A percentile compares a stretch with the other conserved stretches of the same genome.
Evolutionary conservation across 1,140 invertebrate species (phyloP).

Genomic region (Drosophila neocordata): DNA sequence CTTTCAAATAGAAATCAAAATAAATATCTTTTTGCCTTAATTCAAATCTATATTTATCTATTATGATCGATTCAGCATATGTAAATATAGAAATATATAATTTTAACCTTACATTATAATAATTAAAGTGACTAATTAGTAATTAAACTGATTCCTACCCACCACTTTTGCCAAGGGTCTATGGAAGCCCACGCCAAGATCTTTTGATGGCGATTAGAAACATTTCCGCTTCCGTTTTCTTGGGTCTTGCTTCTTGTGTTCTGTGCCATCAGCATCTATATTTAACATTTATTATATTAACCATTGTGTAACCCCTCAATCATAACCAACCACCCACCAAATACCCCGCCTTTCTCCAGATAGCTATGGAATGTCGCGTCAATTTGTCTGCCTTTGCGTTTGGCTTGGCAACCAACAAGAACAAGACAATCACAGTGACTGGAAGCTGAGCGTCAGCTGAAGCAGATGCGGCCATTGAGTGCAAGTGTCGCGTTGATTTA

Average conservation of each 20-base stretch:
- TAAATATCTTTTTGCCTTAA: too few species aligned
- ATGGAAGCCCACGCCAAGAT: constrained; percentile 50
- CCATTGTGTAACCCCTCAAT: constrained; percentile 14
- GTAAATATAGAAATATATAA: too few species aligned
- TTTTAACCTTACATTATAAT: background rate
- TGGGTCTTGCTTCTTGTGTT: constrained; percentile 2
- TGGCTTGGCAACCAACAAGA: constrained; percentile 61
- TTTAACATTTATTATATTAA: constrained; percentile 58
- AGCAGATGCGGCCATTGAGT: constrained; percentile 66
- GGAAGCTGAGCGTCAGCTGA: constrained; percentile 5
- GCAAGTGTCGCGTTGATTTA: constrained; percentile 82
- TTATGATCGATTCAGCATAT: too few species aligned
- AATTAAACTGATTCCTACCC: constrained; percentile 13
- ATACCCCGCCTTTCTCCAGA: constrained; percentile 19
- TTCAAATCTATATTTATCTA: too few species aligned
- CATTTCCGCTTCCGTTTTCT: constrained; percentile 65
- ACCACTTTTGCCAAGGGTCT: constrained; percentile 5
- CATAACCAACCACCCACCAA: constrained; percentile 19
- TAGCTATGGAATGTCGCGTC: constrained; percentile 72
- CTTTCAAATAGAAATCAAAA: too few species aligned
- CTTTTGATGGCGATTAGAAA: constrained; percentile 60
- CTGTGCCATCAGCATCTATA: constrained; percentile 46
- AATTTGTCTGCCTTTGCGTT: constrained; percentile 69
- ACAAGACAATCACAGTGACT: constrained; percentile 33
- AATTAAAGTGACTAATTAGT: constrained; percentile 35